These are phyloP conservation scores for Plectropomus leopardus DNA, from an alignment of 2,113 vertebrate genomes.

Conservation along the genomic window DNA sequence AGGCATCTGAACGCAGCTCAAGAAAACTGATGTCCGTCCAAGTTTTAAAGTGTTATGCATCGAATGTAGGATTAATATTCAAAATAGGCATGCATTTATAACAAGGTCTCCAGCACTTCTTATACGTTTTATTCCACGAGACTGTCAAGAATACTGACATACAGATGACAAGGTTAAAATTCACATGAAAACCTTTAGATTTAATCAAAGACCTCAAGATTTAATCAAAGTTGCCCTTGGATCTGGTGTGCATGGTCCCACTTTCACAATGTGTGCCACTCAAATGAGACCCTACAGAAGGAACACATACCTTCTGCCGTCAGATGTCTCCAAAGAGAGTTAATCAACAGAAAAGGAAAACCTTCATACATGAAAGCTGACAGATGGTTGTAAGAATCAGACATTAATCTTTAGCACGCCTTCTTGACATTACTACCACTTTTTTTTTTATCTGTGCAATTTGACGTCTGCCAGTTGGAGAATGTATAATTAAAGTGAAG, in stretches of 20 bases:
- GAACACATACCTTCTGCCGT: constrained; percentile 4
- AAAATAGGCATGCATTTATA: neutral
- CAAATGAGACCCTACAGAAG: neutral
- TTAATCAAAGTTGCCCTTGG: too few species aligned
- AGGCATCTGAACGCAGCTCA: too few species aligned
- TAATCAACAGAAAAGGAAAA: constrained; percentile 33
- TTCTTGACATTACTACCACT: neutral
- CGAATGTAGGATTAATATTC: constrained; percentile 12
- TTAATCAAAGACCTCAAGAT: too few species aligned
- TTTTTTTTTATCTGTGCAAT: too few species aligned
- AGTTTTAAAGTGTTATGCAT: too few species aligned
- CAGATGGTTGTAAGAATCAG: constrained; percentile 5
- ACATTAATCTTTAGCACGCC: neutral
- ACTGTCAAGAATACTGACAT: neutral
- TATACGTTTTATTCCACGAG: neutral
- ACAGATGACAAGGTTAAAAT: neutral
- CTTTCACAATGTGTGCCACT: neutral
- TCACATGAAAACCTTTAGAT: neutral
- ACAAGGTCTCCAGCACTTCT: neutral
- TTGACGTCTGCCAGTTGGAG: too few species aligned
- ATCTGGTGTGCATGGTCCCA: too few species aligned
- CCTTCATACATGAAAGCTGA: constrained; percentile 29
- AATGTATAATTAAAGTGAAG: constrained; percentile 9
- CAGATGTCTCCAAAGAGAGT: constrained; percentile 8
- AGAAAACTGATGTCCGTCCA: too few species aligned